phyloP scores from a whole-genome alignment of 2,797 vertebrate genomes.

The Spheniscus humboldti region DNA sequence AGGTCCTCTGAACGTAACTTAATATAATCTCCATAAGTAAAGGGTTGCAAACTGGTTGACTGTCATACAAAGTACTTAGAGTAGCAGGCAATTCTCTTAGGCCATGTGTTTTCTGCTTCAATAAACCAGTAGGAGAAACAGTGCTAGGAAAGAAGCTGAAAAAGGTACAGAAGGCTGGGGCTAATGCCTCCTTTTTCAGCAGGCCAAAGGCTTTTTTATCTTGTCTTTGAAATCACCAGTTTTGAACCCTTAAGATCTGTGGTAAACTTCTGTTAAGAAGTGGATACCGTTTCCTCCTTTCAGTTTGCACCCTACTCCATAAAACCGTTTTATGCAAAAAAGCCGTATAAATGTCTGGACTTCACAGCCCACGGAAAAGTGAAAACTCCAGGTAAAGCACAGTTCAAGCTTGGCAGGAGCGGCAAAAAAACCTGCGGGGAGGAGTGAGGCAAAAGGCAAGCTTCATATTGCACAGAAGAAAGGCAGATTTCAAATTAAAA shows the following conservation, averaged over 20 bases:
- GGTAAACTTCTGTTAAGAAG: not conserved
- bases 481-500: not conserved
- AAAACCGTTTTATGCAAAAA: not conserved
- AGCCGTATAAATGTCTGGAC: not conserved
- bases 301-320: not conserved
- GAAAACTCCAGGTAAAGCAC: not conserved
- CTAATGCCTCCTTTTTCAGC: not conserved
- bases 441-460: not conserved
- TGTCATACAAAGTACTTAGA: not conserved
- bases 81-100: not conserved
- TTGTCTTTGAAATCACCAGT: not conserved
- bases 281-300: fast-evolving
- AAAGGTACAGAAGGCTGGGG: not conserved
- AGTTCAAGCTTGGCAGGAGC: not conserved
- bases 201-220: not conserved
- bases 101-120: not conserved
- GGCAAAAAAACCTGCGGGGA: not conserved
- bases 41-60: not conserved
- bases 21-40: not conserved
- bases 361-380: not conserved
- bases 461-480: not conserved
- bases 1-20: not conserved
- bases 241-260: not conserved
- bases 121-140: not conserved
- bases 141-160: not conserved